Evolutionary conservation across 2,113 vertebrate species (phyloP).

Genomic region (Apistogramma diplotaenia): DNA sequence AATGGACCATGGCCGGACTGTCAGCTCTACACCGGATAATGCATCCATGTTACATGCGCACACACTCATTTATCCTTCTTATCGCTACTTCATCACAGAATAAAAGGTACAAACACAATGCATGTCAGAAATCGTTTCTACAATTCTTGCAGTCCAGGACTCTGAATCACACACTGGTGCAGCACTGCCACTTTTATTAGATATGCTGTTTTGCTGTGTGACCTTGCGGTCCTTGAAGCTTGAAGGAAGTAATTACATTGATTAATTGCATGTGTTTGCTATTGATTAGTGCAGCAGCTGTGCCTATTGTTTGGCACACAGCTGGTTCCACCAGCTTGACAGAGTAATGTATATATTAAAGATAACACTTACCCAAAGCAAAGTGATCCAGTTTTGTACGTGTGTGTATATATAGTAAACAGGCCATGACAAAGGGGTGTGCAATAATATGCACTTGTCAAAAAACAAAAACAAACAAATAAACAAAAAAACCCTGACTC

Average conservation of each 20-base stretch:
- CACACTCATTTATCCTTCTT: neutral
- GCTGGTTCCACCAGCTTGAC: conserved; percentile 4
- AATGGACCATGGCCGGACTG: conserved; percentile 39
- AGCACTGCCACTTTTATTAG: neutral
- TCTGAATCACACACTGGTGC: neutral
- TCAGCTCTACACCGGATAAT: conserved; percentile 46
- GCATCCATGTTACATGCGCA: conserved; percentile 6
- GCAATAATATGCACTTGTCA: neutral
- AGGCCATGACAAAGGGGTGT: neutral
- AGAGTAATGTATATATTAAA: neutral
- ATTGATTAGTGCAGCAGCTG: conserved; percentile 35
- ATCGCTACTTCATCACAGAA: neutral
- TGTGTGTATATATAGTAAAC: conserved; percentile 1
- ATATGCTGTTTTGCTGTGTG: conserved; percentile 7
- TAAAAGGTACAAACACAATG: neutral
- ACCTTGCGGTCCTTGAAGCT: conserved; percentile 30
- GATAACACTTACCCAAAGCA: neutral
- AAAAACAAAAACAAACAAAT: neutral
- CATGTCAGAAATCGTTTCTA: neutral
- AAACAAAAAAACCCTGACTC: neutral
- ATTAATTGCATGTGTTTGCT: conserved; percentile 54
- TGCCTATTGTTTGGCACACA: conserved; percentile 15
- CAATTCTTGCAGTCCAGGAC: neutral
- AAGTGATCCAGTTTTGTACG: conserved; percentile 6
- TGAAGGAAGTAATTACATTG: conserved; percentile 55